phyloP scores from a whole-genome alignment of 2,113 vertebrate genomes.

The Peromyscus polionotus region DNA sequence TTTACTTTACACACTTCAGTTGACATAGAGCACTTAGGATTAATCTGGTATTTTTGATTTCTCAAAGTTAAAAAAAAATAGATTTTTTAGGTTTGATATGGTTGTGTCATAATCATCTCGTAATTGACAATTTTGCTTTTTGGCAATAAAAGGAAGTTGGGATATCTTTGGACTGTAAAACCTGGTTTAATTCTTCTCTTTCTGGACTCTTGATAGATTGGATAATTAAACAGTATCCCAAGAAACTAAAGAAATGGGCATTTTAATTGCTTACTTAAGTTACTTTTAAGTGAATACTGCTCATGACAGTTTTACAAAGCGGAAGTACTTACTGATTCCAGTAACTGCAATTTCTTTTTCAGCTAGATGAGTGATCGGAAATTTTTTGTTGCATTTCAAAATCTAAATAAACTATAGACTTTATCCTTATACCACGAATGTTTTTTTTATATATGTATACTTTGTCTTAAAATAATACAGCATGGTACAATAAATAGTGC shows the following conservation, averaged over 20 bases:
- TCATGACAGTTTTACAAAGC: slow-evolving; percentile 84
- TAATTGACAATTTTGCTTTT: slow-evolving; percentile 84
- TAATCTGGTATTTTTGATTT: slow-evolving; percentile 88
- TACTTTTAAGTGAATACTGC: slow-evolving; percentile 83
- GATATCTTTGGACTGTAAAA: slow-evolving; percentile 84
- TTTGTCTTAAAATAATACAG: slow-evolving; percentile 84
- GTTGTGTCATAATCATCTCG: slow-evolving; percentile 88
- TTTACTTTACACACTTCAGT: slow-evolving; percentile 86
- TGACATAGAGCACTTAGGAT: slow-evolving; percentile 90
- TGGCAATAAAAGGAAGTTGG: slow-evolving; percentile 81
- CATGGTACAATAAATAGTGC: slow-evolving; percentile 84
- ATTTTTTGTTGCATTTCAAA: slow-evolving; percentile 88
- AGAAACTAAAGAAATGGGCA: slow-evolving; percentile 86
- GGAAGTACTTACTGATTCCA: slow-evolving; percentile 81
- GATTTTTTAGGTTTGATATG: slow-evolving; percentile 87
- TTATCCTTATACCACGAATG: slow-evolving; percentile 88
- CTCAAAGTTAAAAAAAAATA: slow-evolving; percentile 84
- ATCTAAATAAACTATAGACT: slow-evolving; percentile 88
- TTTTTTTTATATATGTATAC: slow-evolving; percentile 83
- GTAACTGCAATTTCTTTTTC: slow-evolving; percentile 85
- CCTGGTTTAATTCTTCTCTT: slow-evolving; percentile 81
- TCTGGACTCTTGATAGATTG: slow-evolving; percentile 82
- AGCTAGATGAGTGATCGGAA: slow-evolving; percentile 83
- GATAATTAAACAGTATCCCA: slow-evolving; percentile 82
- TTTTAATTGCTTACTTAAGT: slow-evolving; percentile 84